These are phyloP conservation scores for Zosterops japonicus DNA, from an alignment of 2,113 vertebrate genomes.

Conservation along the genomic window DNA sequence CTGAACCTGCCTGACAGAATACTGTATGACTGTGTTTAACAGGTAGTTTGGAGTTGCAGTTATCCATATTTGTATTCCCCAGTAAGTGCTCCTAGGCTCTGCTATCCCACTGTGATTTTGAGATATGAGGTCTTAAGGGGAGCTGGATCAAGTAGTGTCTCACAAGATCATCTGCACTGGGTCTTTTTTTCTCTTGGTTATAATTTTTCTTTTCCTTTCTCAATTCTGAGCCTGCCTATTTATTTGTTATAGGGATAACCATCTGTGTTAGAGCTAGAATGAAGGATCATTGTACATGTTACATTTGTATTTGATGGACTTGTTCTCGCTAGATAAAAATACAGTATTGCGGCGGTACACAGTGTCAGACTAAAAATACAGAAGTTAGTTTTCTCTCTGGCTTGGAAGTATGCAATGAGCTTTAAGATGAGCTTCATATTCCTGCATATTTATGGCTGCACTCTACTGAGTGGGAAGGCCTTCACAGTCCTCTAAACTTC, in stretches of 20 bases:
- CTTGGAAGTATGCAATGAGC: neutral
- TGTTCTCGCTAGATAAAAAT: conserved; percentile 45
- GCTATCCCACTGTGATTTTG: conserved; percentile 62
- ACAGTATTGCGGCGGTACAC: neutral
- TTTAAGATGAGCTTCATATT: neutral
- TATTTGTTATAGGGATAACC: conserved; percentile 72
- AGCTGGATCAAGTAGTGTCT: conserved; percentile 54
- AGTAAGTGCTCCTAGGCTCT: conserved; percentile 45
- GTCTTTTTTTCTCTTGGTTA: conserved; percentile 28
- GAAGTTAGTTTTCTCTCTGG: neutral
- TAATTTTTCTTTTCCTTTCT: conserved; percentile 69
- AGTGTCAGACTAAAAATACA: neutral
- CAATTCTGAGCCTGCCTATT: conserved; percentile 52
- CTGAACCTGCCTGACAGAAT: conserved; percentile 37
- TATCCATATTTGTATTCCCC: conserved; percentile 64
- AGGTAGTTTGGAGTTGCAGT: conserved; percentile 44
- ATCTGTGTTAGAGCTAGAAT: conserved; percentile 63
- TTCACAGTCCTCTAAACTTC: neutral
- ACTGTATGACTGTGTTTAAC: conserved; percentile 47
- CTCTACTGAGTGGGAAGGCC: neutral
- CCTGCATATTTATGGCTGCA: neutral
- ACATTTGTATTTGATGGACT: conserved; percentile 63
- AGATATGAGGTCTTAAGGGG: conserved; percentile 65
- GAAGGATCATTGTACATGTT: conserved; percentile 54
- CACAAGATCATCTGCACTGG: conserved; percentile 49